Base-by-base conservation (phyloP, 1,140 invertebrate species). In the Bombus breviceps region DNA sequence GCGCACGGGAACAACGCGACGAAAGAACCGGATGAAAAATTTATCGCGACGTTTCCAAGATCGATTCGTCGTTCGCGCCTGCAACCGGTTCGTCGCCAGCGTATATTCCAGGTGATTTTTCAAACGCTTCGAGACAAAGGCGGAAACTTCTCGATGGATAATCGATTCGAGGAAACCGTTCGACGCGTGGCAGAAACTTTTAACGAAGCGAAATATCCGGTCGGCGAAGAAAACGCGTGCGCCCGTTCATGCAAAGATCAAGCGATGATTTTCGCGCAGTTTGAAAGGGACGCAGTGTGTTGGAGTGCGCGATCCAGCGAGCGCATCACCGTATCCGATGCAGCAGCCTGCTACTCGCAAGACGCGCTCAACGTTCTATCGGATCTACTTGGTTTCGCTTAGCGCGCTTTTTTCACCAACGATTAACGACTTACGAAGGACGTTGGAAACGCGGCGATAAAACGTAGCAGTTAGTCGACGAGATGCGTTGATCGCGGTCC, bases 1-100 rank as follows among this genome's bases (percentile, higher is more conserved):
- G 88, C 80, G 79, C 88, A 76, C 64, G 37, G 39, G 22, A 39
- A n/a, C 53, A 39, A 86, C 78, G 59, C 72, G 82, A 74, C 10
- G 47, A 75, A 25, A 75, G 37, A 72, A 87, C 73, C 34, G 12
- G 22, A 47, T 80, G 74, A 82, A 86, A 86, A 86, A 86, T 86
- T 75, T 62, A 80, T 85, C 83, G 69, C 83, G 41, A 22, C n/a
- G 9, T 43, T 76, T 39, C 32, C 32, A 47, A 53, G 59, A 75
- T 83, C 81, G 81, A 76, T 83, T 37, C 74, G 64, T 66, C 32
- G 15, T 15, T 32, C n/a, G 64, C 64, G 64, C 10, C 15, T n/a
- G 32, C n/a, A 66, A 18, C 59, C 9, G 59, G 59, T n/a, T 32
- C 32, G 41, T 62, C 39, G 64, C 34, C 34, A 1, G 28, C 37